A percentile compares a stretch with the other conserved stretches of the same genome.
Conservation (phyloP, 2,888 invertebrate species). For the Pseudococcus longispinus region DNA sequence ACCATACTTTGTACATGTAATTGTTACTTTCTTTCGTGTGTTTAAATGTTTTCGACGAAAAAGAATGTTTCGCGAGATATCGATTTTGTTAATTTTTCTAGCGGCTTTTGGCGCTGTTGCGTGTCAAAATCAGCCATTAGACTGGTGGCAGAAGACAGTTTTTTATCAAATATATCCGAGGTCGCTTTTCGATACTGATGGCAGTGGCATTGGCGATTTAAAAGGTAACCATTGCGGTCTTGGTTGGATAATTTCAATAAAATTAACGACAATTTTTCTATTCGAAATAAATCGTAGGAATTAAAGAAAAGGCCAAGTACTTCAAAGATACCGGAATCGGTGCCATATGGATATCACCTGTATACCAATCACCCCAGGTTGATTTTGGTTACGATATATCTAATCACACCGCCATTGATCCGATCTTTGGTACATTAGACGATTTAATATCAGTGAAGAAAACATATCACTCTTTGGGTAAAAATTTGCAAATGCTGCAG, state of each 20-base stretch:
- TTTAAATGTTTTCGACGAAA: too few species aligned
- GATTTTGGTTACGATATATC: slow-evolving; percentile 50
- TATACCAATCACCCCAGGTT: slow-evolving; percentile 14
- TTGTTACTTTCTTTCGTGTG: too few species aligned
- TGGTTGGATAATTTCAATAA: too few species aligned
- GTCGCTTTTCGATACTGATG: background rate
- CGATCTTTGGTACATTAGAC: background rate
- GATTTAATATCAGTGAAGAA: slow-evolving; percentile 6
- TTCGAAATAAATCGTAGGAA: too few species aligned
- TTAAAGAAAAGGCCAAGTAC: background rate
- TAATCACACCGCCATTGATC: slow-evolving; percentile 15
- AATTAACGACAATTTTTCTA: too few species aligned
- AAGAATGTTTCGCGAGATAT: background rate
- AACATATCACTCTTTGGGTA: background rate
- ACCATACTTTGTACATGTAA: too few species aligned
- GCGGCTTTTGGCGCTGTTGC: too few species aligned
- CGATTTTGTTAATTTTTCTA: background rate
- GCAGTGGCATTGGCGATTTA: background rate
- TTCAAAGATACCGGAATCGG: background rate
- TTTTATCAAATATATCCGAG: background rate
- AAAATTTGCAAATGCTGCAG: background rate
- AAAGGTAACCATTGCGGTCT: too few species aligned
- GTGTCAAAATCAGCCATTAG: background rate
- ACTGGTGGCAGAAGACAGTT: background rate
- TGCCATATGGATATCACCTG: slow-evolving; percentile 37